These are phyloP conservation scores for Apomyelois bistriatella DNA, from an alignment of 2,888 invertebrate genomes.

Conservation along the genomic window DNA sequence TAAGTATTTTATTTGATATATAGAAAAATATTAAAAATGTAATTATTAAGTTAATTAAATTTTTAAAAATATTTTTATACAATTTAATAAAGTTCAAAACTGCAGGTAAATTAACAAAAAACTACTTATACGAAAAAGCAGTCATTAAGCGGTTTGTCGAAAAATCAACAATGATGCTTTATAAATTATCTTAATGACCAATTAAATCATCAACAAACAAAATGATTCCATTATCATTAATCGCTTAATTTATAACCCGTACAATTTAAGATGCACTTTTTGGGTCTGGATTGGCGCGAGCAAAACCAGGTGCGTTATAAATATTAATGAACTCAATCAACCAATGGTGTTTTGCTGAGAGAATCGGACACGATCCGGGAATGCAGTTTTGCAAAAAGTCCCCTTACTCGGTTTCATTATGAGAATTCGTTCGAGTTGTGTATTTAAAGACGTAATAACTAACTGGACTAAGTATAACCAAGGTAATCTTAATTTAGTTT, in stretches of 20 bases:
- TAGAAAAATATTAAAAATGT: too few relatives aligned
- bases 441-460: background rate
- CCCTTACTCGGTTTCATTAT: constrained; percentile 31
- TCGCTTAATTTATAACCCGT: constrained; percentile 7
- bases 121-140: too few relatives aligned
- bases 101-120: too few relatives aligned
- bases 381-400: constrained; percentile 44
- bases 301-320: constrained; percentile 26
- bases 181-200: constrained; percentile 3
- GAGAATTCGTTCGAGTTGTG: background rate
- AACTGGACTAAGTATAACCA: too few relatives aligned
- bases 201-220: background rate
- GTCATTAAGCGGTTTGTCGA: too few relatives aligned
- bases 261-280: constrained; percentile 9
- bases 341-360: constrained; percentile 44
- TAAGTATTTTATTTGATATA: too few relatives aligned
- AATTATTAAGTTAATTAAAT: too few relatives aligned
- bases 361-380: constrained; percentile 44
- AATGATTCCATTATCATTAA: constrained; percentile 9
- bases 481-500: too few relatives aligned
- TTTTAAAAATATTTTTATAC: too few relatives aligned
- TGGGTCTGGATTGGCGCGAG: background rate
- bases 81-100: too few relatives aligned
- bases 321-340: constrained; percentile 61
- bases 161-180: background rate